Percentiles rank a stretch among this genome's conserved stretches.
Conservation (phyloP, 2,888 invertebrate species). For the Tenthredo amoena region DNA sequence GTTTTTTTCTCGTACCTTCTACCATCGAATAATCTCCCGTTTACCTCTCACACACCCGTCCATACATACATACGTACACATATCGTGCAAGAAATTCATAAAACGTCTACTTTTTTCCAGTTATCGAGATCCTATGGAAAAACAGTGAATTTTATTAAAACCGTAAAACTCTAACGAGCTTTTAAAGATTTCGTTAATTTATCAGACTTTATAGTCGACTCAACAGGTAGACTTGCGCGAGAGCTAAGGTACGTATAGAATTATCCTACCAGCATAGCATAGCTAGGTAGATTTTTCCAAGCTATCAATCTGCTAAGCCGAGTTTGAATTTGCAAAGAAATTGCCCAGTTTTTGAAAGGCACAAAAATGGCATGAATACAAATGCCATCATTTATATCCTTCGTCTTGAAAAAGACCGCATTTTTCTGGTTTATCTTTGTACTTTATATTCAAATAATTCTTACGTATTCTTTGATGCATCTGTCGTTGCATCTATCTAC, state of each 20-base stretch:
- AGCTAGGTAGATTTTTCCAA: background rate
- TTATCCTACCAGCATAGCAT: background rate
- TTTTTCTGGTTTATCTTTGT: background rate
- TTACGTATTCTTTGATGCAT: background rate
- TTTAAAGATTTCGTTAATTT: background rate
- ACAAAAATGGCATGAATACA: slow-evolving; percentile 20
- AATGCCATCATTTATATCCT: background rate
- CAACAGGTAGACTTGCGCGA: slow-evolving; percentile 32
- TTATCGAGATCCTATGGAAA: background rate
- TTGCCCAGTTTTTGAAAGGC: background rate
- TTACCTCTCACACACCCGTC: background rate
- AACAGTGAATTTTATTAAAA: background rate
- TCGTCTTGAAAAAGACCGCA: background rate
- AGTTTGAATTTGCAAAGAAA: slow-evolving; percentile 31
- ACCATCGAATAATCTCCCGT: background rate
- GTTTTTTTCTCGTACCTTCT: background rate
- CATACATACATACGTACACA: background rate
- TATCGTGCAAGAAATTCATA: background rate
- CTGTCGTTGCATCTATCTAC: background rate
- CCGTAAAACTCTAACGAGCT: background rate
- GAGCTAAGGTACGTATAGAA: background rate
- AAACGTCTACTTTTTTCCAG: background rate
- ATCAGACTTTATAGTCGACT: background rate
- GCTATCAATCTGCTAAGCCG: background rate
- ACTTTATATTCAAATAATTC: slow-evolving; percentile 1